phyloP scores from a whole-genome alignment of 1,140 invertebrate genomes.

The Megalopta genalis region DNA sequence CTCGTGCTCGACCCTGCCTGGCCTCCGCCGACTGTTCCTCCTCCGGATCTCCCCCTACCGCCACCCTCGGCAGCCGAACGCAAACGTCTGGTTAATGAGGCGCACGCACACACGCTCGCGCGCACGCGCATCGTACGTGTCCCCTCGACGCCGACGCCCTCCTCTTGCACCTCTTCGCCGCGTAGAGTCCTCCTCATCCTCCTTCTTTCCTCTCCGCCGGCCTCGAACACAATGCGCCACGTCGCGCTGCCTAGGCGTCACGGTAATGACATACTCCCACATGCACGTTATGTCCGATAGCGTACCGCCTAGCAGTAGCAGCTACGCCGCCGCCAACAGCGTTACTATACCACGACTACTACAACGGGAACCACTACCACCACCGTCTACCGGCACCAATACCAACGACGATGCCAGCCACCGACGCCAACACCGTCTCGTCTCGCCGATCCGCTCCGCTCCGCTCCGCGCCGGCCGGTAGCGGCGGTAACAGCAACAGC shows the following conservation, averaged over 20 bases:
- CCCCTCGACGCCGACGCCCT: conserved; percentile 54
- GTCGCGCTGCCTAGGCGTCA: conserved; percentile 73
- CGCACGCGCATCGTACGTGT: conserved; percentile 68
- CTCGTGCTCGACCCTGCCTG: conserved; percentile 59
- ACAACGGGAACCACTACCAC: not conserved
- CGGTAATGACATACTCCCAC: conserved; percentile 76
- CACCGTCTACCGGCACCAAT: too few species aligned
- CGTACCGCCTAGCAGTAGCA: conserved; percentile 56
- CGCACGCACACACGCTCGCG: conserved; percentile 72
- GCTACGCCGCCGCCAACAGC: conserved; percentile 38
- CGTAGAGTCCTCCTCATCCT: conserved; percentile 43
- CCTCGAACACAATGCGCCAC: conserved; percentile 71
- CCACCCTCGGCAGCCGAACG: conserved; percentile 52
- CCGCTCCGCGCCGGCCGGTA: conserved; percentile 13
- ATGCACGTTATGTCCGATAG: conserved; percentile 62
- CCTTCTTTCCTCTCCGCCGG: conserved; percentile 57
- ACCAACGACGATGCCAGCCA: too few species aligned
- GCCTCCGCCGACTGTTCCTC: conserved; percentile 30
- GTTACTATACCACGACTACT: not conserved
- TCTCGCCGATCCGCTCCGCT: too few species aligned
- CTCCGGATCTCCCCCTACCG: not conserved
- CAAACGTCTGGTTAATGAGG: conserved; percentile 74
- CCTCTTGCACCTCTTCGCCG: conserved; percentile 41
- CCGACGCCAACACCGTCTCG: conserved; percentile 45
- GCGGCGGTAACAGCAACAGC: conserved; percentile 22